Evolutionary conservation across 2,797 vertebrate genomes (phyloP).

Genomic region (Pangasius krempfi): DNA sequence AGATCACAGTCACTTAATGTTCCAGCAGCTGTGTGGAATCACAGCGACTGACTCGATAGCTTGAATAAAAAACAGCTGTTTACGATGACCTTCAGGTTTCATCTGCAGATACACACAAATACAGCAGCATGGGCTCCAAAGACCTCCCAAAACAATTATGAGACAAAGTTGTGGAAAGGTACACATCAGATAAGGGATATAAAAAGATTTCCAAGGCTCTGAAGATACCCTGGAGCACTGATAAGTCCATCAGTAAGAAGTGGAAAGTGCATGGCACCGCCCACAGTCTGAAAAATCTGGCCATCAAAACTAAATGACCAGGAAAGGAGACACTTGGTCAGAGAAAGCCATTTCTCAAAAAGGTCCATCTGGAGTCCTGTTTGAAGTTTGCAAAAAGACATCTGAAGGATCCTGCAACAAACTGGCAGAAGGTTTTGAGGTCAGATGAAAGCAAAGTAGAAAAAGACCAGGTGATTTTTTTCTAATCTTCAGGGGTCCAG

Average conservation of each 20-base stretch:
- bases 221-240: not conserved
- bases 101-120: not conserved
- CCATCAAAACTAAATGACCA: not conserved
- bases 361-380: not conserved
- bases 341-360: not conserved
- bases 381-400: not conserved
- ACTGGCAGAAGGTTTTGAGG: not conserved
- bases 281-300: too few relatives aligned
- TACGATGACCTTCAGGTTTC: not conserved
- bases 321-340: not conserved
- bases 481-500: too few relatives aligned
- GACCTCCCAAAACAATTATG: not conserved
- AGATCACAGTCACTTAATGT: not conserved
- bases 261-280: not conserved
- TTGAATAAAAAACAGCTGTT: not conserved
- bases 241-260: not conserved
- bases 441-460: not conserved
- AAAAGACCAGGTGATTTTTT: too few relatives aligned
- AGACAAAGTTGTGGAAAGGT: not conserved
- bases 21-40: too few relatives aligned
- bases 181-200: not conserved
- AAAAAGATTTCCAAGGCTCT: not conserved
- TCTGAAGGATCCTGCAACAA: not conserved
- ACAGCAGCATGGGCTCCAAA: not conserved
- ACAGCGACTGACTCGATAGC: not conserved